Evolutionary conservation across 2,888 invertebrate species (phyloP).

Genomic region (Amphiduros pacificus): DNA sequence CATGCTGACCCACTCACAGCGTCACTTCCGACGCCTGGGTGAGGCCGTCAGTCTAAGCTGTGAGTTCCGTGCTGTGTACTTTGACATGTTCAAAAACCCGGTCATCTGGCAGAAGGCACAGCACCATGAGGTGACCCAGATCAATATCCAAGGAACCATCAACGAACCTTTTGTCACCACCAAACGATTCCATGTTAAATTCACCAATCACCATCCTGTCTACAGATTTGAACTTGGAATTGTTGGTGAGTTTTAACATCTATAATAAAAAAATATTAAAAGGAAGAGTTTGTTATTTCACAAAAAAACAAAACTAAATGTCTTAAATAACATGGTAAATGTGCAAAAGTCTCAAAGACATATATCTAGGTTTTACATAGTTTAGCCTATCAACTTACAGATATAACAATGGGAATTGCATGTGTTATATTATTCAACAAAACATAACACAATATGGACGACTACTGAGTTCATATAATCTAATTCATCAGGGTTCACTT

Average conservation of each 20-base stretch:
- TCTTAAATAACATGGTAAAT: no score
- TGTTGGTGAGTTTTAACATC: constrained; percentile 12
- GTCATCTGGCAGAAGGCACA: constrained; percentile 27
- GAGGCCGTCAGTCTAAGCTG: constrained; percentile 10
- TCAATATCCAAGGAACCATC: constrained; percentile 31
- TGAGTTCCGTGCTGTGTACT: constrained; percentile 14
- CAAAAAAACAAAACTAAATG: no score
- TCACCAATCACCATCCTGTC: constrained; percentile 17
- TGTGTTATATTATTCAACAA: no score
- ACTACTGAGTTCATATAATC: no score
- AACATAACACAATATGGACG: no score
- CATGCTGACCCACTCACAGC: constrained; percentile 9
- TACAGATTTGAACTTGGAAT: constrained; percentile 18
- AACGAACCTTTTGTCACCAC: constrained; percentile 28
- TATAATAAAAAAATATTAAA: not conserved
- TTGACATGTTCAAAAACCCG: constrained; percentile 23
- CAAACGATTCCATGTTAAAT: constrained; percentile 25
- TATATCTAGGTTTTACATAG: no score
- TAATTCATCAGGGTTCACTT: no score
- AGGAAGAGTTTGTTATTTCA: no score
- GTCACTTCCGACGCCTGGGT: constrained; percentile 5
- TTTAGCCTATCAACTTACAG: no score
- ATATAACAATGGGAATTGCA: no score
- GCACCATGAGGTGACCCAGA: constrained; percentile 18
- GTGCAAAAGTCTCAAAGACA: no score